Base-by-base conservation (phyloP, 2,888 invertebrate genomes). In the Chelonus formosanus region DNA sequence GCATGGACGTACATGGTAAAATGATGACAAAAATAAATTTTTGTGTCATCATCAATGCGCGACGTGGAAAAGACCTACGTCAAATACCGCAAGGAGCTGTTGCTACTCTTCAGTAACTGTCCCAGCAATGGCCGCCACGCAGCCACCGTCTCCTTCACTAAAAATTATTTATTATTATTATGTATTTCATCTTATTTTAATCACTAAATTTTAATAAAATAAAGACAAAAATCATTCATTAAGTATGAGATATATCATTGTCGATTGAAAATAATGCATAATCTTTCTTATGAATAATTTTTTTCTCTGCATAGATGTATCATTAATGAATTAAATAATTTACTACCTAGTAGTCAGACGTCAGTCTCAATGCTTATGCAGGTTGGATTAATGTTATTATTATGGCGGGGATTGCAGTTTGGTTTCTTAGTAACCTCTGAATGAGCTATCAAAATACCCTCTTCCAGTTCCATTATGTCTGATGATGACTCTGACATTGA, bases 401-500 rank as follows among this genome's bases (percentile, higher is more conserved):
- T 91, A 84, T 92, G 91, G 75, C 90, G 87, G 79, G 92, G 88
- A 79, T 66, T 61, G 86, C 86, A 90, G 88, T 88, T 92, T 89
- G 87, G 90, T 88, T 87, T 91, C 86, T 85, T 89, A 85, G 85
- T 89, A 84, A 83, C 85, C 81, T 87, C 87, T 75, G 88, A 87
- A 76, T 87, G 86, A 75, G 89, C 87, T 77, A 91, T 86, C 82
- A 92, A 85, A 77, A 93, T 91, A 78, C 92, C 92, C 86, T 96
- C 96, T 81, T 96, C 96, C 84, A 96, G 88, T 86, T 96, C 96
- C 90, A 95, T 93, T 86, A 93, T 92, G 84, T 96, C 96, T 77
- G 96, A 96, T 76, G 94, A 92, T 76, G 92, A 92, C 86, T 95
- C 95, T 85, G 94, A 91, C 80, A 95, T 89, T 74, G 95, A 94